Percentiles rank a stretch among this genome's conserved stretches.
phyloP scores from a whole-genome alignment of 2,797 vertebrate genomes.

The Sorex maritimensis region DNA sequence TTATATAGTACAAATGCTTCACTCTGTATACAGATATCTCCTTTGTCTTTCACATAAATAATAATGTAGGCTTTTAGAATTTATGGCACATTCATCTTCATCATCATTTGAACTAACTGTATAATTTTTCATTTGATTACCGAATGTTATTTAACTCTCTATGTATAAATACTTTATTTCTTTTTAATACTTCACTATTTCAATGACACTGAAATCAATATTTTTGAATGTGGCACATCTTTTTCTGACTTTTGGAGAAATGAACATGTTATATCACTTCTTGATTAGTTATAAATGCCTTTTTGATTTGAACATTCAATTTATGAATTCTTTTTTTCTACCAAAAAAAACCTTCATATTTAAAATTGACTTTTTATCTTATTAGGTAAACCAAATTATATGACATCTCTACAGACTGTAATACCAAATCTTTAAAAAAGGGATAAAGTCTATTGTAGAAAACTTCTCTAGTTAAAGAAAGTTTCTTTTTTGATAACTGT shows the following conservation, averaged over 20 bases:
- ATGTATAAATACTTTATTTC: background rate
- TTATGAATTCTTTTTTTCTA: background rate
- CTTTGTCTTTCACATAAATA: background rate
- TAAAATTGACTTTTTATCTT: constrained; percentile 44
- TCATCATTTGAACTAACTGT: constrained; percentile 26
- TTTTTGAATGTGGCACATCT: background rate
- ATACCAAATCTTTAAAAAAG: too few species aligned
- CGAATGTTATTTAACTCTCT: background rate
- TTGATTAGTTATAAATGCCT: background rate
- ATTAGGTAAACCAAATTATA: too few species aligned
- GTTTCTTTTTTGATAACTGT: background rate
- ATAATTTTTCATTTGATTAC: constrained; percentile 48
- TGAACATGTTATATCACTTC: background rate
- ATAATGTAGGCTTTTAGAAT: background rate
- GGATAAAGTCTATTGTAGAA: background rate
- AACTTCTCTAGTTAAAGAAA: background rate
- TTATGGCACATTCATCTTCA: background rate
- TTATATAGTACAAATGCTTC: background rate
- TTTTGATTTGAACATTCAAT: background rate
- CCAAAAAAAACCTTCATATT: constrained; percentile 24
- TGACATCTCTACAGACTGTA: too few species aligned
- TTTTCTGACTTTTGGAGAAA: background rate
- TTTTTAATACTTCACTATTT: constrained; percentile 32
- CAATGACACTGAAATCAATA: background rate
- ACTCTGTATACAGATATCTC: background rate